Conservation (phyloP, 2,888 invertebrate genomes). For the Drosophila crucigera region DNA sequence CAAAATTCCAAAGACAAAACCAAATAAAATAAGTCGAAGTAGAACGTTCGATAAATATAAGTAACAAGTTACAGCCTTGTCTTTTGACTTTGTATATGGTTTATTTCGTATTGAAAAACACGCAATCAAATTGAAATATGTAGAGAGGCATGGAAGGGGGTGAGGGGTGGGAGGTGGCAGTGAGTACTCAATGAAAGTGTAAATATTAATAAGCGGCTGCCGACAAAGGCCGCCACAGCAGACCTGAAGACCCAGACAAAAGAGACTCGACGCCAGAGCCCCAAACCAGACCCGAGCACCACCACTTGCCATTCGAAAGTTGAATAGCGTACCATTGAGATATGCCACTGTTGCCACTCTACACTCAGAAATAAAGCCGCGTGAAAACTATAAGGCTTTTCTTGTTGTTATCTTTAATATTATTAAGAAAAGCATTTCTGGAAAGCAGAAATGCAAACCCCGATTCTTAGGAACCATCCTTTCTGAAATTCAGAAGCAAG, state of each 20-base stretch:
- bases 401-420: background rate
- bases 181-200: slow-evolving; percentile 49
- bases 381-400: background rate
- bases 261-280: slow-evolving; percentile 18
- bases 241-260: slow-evolving; percentile 46
- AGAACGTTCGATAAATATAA: slow-evolving; percentile 41
- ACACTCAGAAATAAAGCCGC: background rate
- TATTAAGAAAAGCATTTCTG: too few relatives aligned
- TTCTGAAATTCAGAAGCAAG: too few relatives aligned
- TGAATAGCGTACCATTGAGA: slow-evolving; percentile 40
- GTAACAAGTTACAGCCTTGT: slow-evolving; percentile 43
- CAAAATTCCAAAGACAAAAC: slow-evolving; percentile 13
- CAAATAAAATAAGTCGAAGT: slow-evolving; percentile 11
- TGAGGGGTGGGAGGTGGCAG: background rate
- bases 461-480: too few relatives aligned
- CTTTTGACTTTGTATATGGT: slow-evolving; percentile 14
- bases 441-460: too few relatives aligned
- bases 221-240: slow-evolving; percentile 44
- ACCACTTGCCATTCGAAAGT: slow-evolving; percentile 68
- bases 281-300: slow-evolving; percentile 10
- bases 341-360: slow-evolving; percentile 10
- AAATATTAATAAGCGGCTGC: slow-evolving; percentile 58
- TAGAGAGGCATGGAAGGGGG: background rate
- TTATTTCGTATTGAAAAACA: slow-evolving; percentile 53
- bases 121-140: slow-evolving; percentile 17